phyloP scores from a whole-genome alignment of 2,797 vertebrate genomes.

The Malurus splendens region DNA sequence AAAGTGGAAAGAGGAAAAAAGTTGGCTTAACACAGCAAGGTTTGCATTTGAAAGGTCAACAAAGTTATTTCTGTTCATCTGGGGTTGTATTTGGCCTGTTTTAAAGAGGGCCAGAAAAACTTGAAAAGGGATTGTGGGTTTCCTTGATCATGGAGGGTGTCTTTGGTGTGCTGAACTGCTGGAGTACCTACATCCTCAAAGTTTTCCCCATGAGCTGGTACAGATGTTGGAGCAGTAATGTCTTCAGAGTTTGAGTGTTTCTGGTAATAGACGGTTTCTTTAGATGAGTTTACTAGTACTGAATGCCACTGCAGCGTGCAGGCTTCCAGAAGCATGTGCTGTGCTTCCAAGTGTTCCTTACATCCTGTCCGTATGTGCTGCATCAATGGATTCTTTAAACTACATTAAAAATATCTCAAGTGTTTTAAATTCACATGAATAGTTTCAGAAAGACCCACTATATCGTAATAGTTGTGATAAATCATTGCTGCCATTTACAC shows the following conservation, averaged over 20 bases:
- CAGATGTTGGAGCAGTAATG: background rate
- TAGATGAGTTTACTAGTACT: background rate
- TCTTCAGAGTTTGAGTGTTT: background rate
- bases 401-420: background rate
- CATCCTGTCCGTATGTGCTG: rapidly evolving
- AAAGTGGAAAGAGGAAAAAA: background rate
- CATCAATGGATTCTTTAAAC: background rate
- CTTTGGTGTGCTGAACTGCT: background rate
- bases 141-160: background rate
- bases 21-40: background rate
- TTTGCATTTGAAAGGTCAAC: background rate
- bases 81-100: background rate
- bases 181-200: background rate
- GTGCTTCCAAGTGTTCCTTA: background rate
- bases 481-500: background rate
- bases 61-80: background rate
- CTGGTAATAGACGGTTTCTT: background rate
- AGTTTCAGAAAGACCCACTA: background rate
- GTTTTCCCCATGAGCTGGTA: background rate
- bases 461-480: background rate
- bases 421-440: background rate
- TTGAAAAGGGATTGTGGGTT: background rate
- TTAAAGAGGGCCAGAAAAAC: background rate
- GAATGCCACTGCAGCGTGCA: background rate
- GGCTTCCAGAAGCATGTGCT: background rate